These are phyloP conservation scores for Orthosia gracilis DNA, from an alignment of 2,888 invertebrate species.

Conservation along the genomic window DNA sequence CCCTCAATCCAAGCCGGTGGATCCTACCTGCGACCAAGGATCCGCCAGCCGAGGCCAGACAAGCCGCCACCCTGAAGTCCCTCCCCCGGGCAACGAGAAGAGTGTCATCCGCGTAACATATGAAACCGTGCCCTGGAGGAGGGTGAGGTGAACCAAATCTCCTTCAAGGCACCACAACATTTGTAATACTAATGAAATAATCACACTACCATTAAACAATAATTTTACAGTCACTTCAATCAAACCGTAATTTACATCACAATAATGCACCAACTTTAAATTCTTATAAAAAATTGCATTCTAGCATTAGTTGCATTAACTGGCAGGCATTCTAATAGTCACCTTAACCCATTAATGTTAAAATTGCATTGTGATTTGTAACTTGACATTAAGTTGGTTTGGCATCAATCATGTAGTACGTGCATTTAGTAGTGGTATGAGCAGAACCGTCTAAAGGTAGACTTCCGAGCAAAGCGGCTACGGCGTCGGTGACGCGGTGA, in stretches of 20 bases:
- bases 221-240: conserved; percentile 19
- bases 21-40: too few relatives aligned
- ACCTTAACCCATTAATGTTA: conserved; percentile 64
- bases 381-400: conserved; percentile 61
- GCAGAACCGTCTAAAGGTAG: conserved; percentile 6
- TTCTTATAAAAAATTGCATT: conserved; percentile 52
- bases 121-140: too few relatives aligned
- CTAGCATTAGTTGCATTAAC: conserved; percentile 35
- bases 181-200: neutral
- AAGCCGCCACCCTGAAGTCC: too few relatives aligned
- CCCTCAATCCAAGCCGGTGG: too few relatives aligned
- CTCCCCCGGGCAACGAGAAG: too few relatives aligned
- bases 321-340: conserved; percentile 56
- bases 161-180: neutral
- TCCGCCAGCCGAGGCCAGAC: too few relatives aligned
- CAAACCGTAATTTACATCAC: conserved; percentile 28
- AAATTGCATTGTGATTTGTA: conserved; percentile 64
- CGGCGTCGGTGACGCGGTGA: too few relatives aligned
- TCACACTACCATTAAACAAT: neutral
- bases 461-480: too few relatives aligned
- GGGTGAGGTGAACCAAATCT: too few relatives aligned
- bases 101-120: too few relatives aligned
- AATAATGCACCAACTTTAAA: conserved; percentile 14
- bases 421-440: conserved; percentile 27
- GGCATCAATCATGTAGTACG: conserved; percentile 46